Conservation (phyloP, 1,140 invertebrate genomes). For the Zaprionus davidi region DNA sequence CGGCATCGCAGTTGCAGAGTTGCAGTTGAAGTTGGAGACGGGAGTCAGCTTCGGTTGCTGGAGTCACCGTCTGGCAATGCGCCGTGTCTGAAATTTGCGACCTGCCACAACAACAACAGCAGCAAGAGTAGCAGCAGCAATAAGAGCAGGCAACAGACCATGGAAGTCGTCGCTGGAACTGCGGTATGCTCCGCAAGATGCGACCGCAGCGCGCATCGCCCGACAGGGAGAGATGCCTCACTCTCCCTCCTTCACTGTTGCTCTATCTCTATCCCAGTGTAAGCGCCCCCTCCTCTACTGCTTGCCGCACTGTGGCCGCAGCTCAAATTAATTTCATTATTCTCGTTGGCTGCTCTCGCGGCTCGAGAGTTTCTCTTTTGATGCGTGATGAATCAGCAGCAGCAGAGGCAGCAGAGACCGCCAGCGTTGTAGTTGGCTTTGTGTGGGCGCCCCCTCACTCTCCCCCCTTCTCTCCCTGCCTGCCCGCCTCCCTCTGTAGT, state of each 20-base stretch:
- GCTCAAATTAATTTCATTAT: constrained; percentile 73
- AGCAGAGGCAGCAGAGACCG: constrained; percentile 4
- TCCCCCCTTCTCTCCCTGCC: background rate
- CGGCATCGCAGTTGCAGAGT: background rate
- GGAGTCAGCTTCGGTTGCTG: background rate
- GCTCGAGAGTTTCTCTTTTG: constrained; percentile 54
- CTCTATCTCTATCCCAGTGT: constrained; percentile 7
- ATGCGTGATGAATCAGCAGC: constrained; percentile 61
- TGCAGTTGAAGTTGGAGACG: background rate
- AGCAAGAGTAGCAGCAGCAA: background rate
- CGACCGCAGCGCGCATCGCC: constrained; percentile 31
- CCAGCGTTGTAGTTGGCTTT: constrained; percentile 14
- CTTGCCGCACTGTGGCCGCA: constrained; percentile 37
- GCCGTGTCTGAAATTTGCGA: constrained; percentile 60
- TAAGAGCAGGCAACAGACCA: constrained; percentile 51
- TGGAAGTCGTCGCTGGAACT: constrained; percentile 56
- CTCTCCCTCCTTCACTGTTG: background rate
- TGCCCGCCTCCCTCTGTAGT: background rate
- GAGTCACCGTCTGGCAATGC: constrained; percentile 63
- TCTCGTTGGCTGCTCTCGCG: constrained; percentile 50
- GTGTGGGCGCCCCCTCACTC: background rate
- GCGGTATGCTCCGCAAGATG: constrained; percentile 58
- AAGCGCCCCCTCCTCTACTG: background rate
- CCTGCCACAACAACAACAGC: constrained; percentile 49
- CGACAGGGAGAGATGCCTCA: constrained; percentile 19